Evolutionary conservation across 1,140 invertebrate species (phyloP), one percentile per base, ranked within the genome.

Genomic region (Trypoxylus dichotomus): DNA sequence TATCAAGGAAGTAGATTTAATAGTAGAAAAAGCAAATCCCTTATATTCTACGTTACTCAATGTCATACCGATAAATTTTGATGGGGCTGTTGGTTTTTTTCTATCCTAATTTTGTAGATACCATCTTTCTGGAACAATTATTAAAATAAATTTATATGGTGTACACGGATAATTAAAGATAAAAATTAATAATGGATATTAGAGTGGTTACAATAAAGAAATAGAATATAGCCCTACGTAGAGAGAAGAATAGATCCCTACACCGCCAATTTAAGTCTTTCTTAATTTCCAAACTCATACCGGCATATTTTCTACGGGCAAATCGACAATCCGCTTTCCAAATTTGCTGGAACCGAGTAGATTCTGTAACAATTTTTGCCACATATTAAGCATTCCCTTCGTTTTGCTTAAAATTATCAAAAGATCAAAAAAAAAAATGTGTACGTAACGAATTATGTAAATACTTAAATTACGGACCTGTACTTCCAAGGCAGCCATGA

Each of bases 91-190:
- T 63, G 21, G 60, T 19, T 63, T 25, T 63, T 63, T 63, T 63
- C 60, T 25, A 63, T 63, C 60, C 60, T 63, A 63, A 63, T 63
- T 63, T 63, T 63, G 60, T 63, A 63, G 60, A 63, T 63, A 63
- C 60, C 60, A 63, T 63, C 60, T 63, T 63, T 63, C 60, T 63
- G 60, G 19, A 63, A 63, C 60, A 63, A 63, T 63, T 63, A 63
- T 63, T 19, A 19, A 58, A 58, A 19, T 19, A 58, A 5, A 58
- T 21, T 1, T 58, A 13, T 19, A 58, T 58, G 47, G 6, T 2
- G 47, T 13, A 37, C 32, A 37, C 32, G 32, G 32, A 37, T 8
- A 37, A 8, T 37, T 37, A 37, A 37, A 8, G 32, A 37, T 37
- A 37, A 37, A 37, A 37, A 37, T 37, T 37, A 37, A 37, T 37